Conservation (phyloP, 2,888 invertebrate genomes). For the Ecliptopera silaceata region DNA sequence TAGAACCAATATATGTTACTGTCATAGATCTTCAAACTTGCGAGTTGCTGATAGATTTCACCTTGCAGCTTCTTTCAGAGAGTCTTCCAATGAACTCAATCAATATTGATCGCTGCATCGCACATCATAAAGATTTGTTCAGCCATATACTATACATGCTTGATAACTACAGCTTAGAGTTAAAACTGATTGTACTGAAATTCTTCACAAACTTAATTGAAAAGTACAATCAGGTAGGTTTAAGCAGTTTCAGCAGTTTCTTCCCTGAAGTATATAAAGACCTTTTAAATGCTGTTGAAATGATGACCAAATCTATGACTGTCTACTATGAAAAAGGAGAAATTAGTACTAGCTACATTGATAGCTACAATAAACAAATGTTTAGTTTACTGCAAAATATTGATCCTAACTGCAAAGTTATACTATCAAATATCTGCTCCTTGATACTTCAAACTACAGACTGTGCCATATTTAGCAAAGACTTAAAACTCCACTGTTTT, state of each 20-base stretch:
- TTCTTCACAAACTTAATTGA: slow-evolving; percentile 63
- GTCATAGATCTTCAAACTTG: slow-evolving; percentile 62
- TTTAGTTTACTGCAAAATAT: slow-evolving; percentile 48
- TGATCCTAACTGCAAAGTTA: slow-evolving; percentile 40
- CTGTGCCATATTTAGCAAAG: slow-evolving; percentile 52
- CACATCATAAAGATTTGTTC: slow-evolving; percentile 50
- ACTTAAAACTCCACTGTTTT: slow-evolving; percentile 59
- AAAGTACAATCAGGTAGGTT: slow-evolving; percentile 56
- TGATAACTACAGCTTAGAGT: slow-evolving; percentile 62
- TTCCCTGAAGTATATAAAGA: slow-evolving; percentile 55
- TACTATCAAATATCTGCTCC: slow-evolving; percentile 53
- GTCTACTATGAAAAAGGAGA: slow-evolving; percentile 64
- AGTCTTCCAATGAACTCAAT: slow-evolving; percentile 62
- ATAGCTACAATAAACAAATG: slow-evolving; percentile 52
- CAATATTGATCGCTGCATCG: slow-evolving; percentile 47
- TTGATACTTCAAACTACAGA: slow-evolving; percentile 50
- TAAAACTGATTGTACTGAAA: slow-evolving; percentile 60
- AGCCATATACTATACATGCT: slow-evolving; percentile 55
- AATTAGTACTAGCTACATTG: slow-evolving; percentile 49
- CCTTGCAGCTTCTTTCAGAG: slow-evolving; percentile 64
- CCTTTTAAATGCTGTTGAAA: slow-evolving; percentile 54
- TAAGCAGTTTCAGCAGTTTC: slow-evolving; percentile 48
- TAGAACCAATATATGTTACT: slow-evolving; percentile 68
- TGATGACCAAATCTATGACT: slow-evolving; percentile 53
- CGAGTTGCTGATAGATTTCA: slow-evolving; percentile 60